These are phyloP conservation scores for Trichomalopsis sarcophagae DNA, from an alignment of 1,140 invertebrate genomes.

Conservation along the genomic window DNA sequence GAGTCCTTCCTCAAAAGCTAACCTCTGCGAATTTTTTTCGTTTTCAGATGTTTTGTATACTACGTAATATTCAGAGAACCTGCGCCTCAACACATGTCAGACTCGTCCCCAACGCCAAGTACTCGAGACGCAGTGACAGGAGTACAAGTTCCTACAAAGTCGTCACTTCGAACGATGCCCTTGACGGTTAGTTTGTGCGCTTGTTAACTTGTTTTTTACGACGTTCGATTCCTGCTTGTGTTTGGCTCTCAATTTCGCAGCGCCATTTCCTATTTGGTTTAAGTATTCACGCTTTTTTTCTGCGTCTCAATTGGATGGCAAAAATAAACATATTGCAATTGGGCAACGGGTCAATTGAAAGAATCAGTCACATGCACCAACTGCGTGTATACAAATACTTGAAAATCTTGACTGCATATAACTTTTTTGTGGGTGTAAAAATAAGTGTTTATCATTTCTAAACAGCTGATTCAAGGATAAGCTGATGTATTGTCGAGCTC, in stretches of 20 bases:
- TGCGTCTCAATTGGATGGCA: background rate
- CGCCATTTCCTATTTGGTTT: constrained; percentile 21
- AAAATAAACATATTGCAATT: constrained; percentile 40
- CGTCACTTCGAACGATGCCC: constrained; percentile 62
- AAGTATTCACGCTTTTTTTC: background rate
- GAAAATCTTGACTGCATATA: background rate
- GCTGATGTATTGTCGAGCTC: background rate
- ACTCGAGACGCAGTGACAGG: constrained; percentile 68
- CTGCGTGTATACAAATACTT: background rate
- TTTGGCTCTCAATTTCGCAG: constrained; percentile 5
- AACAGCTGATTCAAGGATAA: background rate
- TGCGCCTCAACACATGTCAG: constrained; percentile 57
- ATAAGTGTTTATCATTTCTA: background rate
- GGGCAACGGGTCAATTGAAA: background rate
- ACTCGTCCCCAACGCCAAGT: constrained; percentile 59
- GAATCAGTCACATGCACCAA: background rate
- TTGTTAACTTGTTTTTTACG: background rate
- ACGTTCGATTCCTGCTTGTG: background rate
- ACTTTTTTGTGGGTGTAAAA: background rate
- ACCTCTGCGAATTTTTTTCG: constrained; percentile 16
- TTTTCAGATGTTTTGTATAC: constrained; percentile 70
- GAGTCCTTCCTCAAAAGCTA: background rate
- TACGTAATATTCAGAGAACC: constrained; percentile 63
- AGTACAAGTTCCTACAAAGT: constrained; percentile 65
- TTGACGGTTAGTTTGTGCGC: constrained; percentile 62